phyloP scores from a whole-genome alignment of 2,113 vertebrate genomes.

The Crotalus viridis region DNA sequence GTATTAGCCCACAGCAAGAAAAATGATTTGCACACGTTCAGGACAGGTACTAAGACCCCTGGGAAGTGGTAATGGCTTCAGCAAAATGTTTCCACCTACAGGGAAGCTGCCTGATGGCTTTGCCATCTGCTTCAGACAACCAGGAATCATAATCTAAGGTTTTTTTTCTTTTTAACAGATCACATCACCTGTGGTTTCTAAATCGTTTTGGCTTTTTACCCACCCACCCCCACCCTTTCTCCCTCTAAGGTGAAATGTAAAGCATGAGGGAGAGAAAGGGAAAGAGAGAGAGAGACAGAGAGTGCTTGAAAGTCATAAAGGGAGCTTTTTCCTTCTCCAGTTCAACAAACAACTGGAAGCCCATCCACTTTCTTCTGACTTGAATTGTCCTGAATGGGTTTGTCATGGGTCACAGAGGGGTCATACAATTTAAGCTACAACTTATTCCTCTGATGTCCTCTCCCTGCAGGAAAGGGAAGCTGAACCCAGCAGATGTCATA shows the following conservation, averaged over 20 bases:
- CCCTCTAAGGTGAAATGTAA: constrained; percentile 32
- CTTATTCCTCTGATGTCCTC: constrained; percentile 49
- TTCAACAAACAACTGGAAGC: constrained; percentile 39
- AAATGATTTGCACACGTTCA: constrained; percentile 68
- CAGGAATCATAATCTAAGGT: constrained; percentile 45
- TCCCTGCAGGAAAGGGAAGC: constrained; percentile 62
- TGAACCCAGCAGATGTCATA: constrained; percentile 64
- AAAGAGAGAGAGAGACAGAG: neutral
- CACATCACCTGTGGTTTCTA: constrained; percentile 65
- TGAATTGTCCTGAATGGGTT: constrained; percentile 60
- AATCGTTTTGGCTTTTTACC: constrained; percentile 44
- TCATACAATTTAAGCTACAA: constrained; percentile 52
- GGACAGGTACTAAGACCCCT: constrained; percentile 70
- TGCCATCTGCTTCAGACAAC: constrained; percentile 74
- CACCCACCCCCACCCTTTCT: neutral
- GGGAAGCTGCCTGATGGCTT: constrained; percentile 73
- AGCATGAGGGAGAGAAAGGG: constrained; percentile 36
- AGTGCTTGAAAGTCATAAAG: constrained; percentile 15
- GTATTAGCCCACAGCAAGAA: constrained; percentile 70
- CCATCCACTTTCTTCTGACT: constrained; percentile 38
- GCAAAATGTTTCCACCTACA: constrained; percentile 76
- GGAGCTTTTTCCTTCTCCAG: constrained; percentile 3
- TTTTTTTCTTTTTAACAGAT: constrained; percentile 41
- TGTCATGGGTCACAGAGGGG: constrained; percentile 55
- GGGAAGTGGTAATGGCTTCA: constrained; percentile 72